Base-by-base conservation (phyloP, 2,113 vertebrate species). In the Anolis carolinensis region DNA sequence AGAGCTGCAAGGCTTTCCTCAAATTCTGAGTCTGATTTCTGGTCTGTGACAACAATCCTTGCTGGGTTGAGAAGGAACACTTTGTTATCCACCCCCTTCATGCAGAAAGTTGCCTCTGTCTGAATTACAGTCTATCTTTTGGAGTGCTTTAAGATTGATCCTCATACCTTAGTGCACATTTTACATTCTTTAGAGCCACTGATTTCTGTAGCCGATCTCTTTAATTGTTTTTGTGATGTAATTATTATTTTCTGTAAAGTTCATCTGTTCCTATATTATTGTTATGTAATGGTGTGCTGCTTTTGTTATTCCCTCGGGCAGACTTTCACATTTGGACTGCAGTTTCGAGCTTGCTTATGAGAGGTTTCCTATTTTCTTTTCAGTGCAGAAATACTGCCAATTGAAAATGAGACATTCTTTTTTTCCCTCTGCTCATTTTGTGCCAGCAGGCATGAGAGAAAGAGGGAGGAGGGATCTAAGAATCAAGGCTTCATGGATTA, bases 201-300 rank as follows among this genome's bases (percentile, higher is more conserved):
- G 34, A 34, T 76, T 84, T 73, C 70, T 76, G 8, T 73, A 76
- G 30, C 59, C 36, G 23, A 63, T 18, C 34, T 81, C 70, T 87
- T 76, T 73, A 88, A 62, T 81, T 81, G 44, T 81, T 65, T 71
- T 20, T 50, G 39, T 14, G 30, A 48, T 18, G 39, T 92, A 32
- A 82, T 93, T 89, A 87, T 89, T 91, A 92, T 39, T 86, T 63
- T 88, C 86, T 68, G 36, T 87, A 81, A 87, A 87, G 16, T 23
- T 88, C 88, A 89, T 27, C 71, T 87, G 88, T 84, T 73, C 32
- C 72, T 55, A 50, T 72, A 7, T 81, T 89, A 88, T 65, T 78
- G 74, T 62, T 81, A 36, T 81, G 81, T 16, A 81, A 73, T 6
- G 2, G 13, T 88, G 73, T 50, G 30, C 82, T 67, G 72, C 9